phyloP scores from a whole-genome alignment of 2,797 vertebrate species.

The Artibeus lituratus region DNA sequence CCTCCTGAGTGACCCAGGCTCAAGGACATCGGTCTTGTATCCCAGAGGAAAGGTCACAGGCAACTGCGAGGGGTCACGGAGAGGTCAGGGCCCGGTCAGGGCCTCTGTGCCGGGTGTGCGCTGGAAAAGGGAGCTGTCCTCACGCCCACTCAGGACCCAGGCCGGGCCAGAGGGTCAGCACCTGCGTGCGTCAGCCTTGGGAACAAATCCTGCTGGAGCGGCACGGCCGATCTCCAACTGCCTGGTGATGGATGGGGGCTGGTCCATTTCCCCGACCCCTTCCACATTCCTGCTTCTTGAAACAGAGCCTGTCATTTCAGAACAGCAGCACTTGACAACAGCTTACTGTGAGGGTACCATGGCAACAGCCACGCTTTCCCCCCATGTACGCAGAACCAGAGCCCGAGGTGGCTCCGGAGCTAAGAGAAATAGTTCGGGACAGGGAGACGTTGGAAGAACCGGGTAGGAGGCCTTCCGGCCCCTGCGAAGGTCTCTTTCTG shows the following conservation, averaged over 20 bases:
- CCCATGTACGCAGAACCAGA: background rate
- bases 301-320: constrained; percentile 48
- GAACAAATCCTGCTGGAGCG: background rate
- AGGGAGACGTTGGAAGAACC: background rate
- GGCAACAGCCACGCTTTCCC: constrained; percentile 30
- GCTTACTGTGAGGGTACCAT: constrained; percentile 35
- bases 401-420: background rate
- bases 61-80: background rate
- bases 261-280: background rate
- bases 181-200: background rate
- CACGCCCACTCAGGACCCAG: background rate
- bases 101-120: background rate
- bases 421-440: background rate
- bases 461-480: background rate
- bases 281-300: background rate
- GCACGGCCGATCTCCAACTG: accelerated
- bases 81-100: background rate
- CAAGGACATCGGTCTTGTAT: accelerated
- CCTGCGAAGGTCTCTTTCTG: background rate
- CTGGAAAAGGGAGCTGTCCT: background rate
- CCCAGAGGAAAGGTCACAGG: background rate
- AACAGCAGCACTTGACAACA: constrained; percentile 29
- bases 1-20: no score
- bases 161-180: background rate
- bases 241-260: background rate